A percentile compares a stretch with the other conserved stretches of the same genome.
phyloP scores from a whole-genome alignment of 2,888 invertebrate genomes.

The Epirrhoe alternata region DNA sequence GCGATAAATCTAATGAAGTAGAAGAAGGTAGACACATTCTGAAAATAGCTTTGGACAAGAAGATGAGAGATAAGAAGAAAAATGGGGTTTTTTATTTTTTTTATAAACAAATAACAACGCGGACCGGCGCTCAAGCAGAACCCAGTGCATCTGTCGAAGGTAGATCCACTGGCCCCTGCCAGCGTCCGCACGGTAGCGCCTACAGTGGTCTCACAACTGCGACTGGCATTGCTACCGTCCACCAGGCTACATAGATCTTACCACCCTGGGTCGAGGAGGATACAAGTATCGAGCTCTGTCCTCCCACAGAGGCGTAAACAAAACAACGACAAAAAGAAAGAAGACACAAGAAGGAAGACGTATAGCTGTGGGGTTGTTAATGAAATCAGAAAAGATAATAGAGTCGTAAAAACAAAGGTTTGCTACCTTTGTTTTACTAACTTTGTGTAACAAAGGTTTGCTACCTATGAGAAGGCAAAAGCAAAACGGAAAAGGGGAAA shows the following conservation, averaged over 20 bases:
- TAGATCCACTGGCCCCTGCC: conserved; percentile 2
- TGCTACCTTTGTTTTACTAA: too few species aligned
- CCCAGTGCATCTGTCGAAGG: conserved; percentile 9
- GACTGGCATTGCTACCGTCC: background rate
- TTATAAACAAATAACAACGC: conserved; percentile 23
- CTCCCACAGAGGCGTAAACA: conserved; percentile 27
- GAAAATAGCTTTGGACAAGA: background rate
- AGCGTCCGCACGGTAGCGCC: background rate
- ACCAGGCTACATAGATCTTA: conserved; percentile 33
- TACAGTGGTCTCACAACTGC: background rate
- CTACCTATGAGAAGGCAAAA: too few species aligned
- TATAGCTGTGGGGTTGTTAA: background rate
- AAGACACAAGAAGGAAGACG: background rate
- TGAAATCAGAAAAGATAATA: background rate
- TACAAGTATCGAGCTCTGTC: conserved; percentile 30
- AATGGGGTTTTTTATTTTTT: conserved; percentile 23
- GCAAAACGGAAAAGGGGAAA: too few species aligned
- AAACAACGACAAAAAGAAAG: background rate
- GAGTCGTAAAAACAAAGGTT: background rate
- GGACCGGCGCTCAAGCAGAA: conserved; percentile 10
- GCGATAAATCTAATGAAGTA: background rate
- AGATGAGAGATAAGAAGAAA: background rate
- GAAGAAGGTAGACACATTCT: conserved; percentile 4
- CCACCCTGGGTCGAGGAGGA: conserved; percentile 38
- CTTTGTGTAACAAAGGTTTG: too few species aligned